A percentile compares a stretch with the other conserved stretches of the same genome.
These are phyloP conservation scores for Montifringilla adamsi DNA, from an alignment of 2,113 vertebrate species.

Conservation along the genomic window DNA sequence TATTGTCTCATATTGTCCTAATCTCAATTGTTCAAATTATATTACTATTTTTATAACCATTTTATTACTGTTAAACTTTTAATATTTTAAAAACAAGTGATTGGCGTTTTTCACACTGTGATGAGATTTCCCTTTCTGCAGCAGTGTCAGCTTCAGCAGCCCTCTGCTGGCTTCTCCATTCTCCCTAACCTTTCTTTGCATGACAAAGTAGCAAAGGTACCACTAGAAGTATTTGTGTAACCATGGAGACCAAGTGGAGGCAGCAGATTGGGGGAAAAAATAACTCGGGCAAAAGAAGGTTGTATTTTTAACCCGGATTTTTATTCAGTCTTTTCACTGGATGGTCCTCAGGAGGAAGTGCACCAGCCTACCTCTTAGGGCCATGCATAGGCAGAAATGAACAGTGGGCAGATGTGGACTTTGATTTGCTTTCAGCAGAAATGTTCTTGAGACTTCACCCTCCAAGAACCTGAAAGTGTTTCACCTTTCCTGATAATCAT, in stretches of 20 bases:
- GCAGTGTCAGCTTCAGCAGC: neutral
- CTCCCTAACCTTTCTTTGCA: neutral
- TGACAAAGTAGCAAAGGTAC: neutral
- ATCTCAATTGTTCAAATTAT: too few species aligned
- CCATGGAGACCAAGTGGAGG: slow-evolving; percentile 9
- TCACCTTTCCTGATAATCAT: neutral
- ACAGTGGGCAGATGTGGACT: neutral
- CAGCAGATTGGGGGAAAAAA: slow-evolving; percentile 14
- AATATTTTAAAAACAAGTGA: too few species aligned
- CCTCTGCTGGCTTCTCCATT: neutral
- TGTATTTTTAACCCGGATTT: slow-evolving; percentile 11
- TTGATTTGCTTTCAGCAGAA: neutral
- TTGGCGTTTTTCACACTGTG: neutral
- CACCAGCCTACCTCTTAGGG: neutral
- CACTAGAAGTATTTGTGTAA: neutral
- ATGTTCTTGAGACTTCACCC: neutral
- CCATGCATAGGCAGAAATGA: neutral
- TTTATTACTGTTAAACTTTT: too few species aligned
- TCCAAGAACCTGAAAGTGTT: neutral
- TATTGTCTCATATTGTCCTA: too few species aligned
- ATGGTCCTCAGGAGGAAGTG: neutral
- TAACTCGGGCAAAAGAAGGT: neutral
- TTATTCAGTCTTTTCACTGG: neutral
- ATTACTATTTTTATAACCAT: too few species aligned
- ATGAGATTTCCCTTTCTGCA: neutral